phyloP scores from a whole-genome alignment of 2,888 invertebrate genomes.

The Crepidodera aurea region DNA sequence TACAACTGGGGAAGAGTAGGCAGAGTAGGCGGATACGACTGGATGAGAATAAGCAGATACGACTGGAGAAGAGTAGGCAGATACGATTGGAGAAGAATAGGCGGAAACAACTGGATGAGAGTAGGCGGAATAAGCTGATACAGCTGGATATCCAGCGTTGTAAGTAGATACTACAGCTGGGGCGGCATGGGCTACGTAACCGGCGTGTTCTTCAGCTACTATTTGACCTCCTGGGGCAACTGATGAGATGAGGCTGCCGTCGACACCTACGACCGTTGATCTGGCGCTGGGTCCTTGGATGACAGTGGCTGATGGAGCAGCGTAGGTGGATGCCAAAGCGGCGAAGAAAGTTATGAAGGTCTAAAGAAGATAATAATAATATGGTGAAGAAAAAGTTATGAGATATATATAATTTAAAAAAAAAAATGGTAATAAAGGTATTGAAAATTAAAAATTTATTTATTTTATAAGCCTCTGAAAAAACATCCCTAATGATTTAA shows the following conservation, averaged over 20 bases:
- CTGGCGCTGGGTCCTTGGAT: slow-evolving; percentile 52
- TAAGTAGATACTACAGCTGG: slow-evolving; percentile 36
- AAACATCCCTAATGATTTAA: too few species aligned
- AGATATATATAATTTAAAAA: too few species aligned
- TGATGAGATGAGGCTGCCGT: slow-evolving; percentile 50
- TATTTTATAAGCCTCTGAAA: too few species aligned
- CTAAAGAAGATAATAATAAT: slow-evolving; percentile 32
- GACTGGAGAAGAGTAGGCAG: slow-evolving; percentile 34
- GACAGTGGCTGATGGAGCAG: slow-evolving; percentile 43
- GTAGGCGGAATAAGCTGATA: slow-evolving; percentile 24
- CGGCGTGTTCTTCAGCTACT: slow-evolving; percentile 43
- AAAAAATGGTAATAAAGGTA: too few species aligned
- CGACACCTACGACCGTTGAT: slow-evolving; percentile 49
- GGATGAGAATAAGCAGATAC: too few species aligned
- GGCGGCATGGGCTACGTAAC: slow-evolving; percentile 36
- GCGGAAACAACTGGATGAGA: slow-evolving; percentile 36
- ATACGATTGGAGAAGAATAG: slow-evolving; percentile 29
- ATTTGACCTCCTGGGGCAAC: slow-evolving; percentile 50
- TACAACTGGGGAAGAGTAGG: too few species aligned
- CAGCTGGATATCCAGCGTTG: slow-evolving; percentile 30
- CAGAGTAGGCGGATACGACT: slow-evolving; percentile 35
- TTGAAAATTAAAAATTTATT: too few species aligned
- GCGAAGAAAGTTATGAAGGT: slow-evolving; percentile 46
- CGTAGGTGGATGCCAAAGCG: slow-evolving; percentile 47
- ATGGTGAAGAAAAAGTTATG: slow-evolving; percentile 19